Base-by-base conservation (phyloP, 2,797 vertebrate species). In the Melanotaenia maccullochi region DNA sequence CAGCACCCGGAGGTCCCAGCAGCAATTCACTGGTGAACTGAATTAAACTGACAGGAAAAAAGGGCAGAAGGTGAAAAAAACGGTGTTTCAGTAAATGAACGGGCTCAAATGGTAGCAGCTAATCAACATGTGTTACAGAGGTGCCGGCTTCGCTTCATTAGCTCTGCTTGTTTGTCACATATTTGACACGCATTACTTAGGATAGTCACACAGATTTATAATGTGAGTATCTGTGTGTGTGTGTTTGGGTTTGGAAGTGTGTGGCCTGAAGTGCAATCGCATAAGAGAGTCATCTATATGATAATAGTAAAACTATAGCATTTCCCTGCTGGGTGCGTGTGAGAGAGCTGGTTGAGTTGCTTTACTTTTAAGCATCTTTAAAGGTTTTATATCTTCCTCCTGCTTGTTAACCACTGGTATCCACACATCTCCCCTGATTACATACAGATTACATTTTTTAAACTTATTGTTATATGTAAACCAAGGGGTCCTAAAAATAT, bases 21-120 rank as follows among this genome's bases (percentile, higher is more conserved):
- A 90, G 83, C 76, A 90, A 86, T 87, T 80, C 87, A 85, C 85
- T 88, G 85, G 76, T 85, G 85, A 85, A 87, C 76, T 81, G 68
- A 85, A 92, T 86, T 86, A 87, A 90, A 89, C 82, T 88, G 85
- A 84, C 3, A 65, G 49, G 72, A 71, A 76, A 76, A 32, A n/a
- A 55, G 25, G 25, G 57, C 25, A 3, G 47, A 35, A 47, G 42
- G 56, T 32, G 32, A 58, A 40, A 76, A 8, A 36, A 22, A 12
- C 42, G 8, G 24, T 30, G 67, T 65, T 56, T 55, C 60, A 63
- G 65, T 56, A 60, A 70, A 77, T 71, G 65, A 81, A 75, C 7
- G 68, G 61, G 59, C 82, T 75, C 71, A 78, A 70, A 51, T 69
- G 65, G 65, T 56, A 70, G 73, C 74, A 57, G 24, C 47, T 56